These are phyloP conservation scores for Papilio polytes DNA, from an alignment of 1,140 invertebrate species.

Conservation along the genomic window DNA sequence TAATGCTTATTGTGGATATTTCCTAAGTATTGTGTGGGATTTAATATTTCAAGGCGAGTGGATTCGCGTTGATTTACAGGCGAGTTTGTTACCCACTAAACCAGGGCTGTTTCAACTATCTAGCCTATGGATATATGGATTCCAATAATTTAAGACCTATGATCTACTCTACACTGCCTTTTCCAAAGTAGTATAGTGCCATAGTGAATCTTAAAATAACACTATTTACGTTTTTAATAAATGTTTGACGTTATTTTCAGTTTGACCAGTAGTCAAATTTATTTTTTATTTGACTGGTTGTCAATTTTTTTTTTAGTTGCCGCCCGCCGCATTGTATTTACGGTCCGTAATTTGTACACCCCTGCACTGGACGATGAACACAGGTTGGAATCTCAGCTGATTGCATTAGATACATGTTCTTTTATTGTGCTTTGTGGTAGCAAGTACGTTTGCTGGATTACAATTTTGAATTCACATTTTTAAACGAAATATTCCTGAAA, in stretches of 20 bases:
- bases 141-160: background rate
- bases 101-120: background rate
- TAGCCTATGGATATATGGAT: background rate
- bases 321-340: background rate
- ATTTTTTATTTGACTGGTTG: no score
- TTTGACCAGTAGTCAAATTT: no score
- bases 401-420: slow-evolving; percentile 15
- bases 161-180: background rate
- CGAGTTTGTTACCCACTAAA: background rate
- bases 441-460: background rate
- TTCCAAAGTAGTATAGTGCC: background rate
- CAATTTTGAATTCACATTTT: no score
- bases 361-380: background rate
- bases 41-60: background rate
- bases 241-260: no score
- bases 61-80: slow-evolving; percentile 29
- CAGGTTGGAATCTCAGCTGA: background rate
- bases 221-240: no score
- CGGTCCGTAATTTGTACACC: background rate
- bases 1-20: background rate
- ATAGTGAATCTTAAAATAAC: no score
- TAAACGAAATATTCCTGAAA: background rate
- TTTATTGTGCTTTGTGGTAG: background rate
- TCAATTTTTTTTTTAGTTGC: background rate
- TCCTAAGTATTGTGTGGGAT: background rate